Evolutionary conservation across 2,797 vertebrate species (phyloP).

Genomic region (Halcyon badia): DNA sequence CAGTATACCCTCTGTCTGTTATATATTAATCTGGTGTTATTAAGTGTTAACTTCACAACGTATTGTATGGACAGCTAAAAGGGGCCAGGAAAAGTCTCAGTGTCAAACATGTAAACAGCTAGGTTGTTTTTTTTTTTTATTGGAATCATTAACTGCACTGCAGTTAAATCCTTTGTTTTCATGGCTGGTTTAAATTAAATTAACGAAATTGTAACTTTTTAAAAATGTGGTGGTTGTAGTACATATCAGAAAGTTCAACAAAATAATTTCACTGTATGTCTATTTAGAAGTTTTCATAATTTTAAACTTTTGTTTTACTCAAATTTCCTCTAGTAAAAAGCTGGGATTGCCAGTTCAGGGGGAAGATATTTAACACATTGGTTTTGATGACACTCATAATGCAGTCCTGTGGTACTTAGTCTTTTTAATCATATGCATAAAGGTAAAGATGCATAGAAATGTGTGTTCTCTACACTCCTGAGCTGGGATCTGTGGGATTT

Average conservation of each 20-base stretch:
- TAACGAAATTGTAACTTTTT: background rate
- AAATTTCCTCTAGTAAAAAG: background rate
- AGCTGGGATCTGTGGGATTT: background rate
- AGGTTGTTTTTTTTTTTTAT: background rate
- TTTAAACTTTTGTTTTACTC: background rate
- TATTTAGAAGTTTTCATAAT: background rate
- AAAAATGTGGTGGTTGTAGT: background rate
- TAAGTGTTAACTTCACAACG: slow-evolving; percentile 82
- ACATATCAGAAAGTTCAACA: background rate
- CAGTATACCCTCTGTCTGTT: slow-evolving; percentile 63
- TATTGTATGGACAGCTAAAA: slow-evolving; percentile 61
- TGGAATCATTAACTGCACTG: slow-evolving; percentile 76
- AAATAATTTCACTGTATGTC: background rate
- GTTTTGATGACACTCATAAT: background rate
- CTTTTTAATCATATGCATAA: background rate
- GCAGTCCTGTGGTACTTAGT: background rate
- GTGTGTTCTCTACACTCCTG: background rate
- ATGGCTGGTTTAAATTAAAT: slow-evolving; percentile 32
- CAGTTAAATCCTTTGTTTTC: slow-evolving; percentile 40
- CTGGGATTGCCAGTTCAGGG: background rate
- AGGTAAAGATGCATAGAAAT: background rate
- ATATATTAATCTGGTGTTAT: slow-evolving; percentile 82
- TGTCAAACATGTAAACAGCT: slow-evolving; percentile 59
- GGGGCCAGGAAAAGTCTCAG: slow-evolving; percentile 41
- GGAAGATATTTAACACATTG: background rate